These are phyloP conservation scores for Drosophila parthenogenetica DNA, from an alignment of 2,888 invertebrate genomes.

Conservation along the genomic window DNA sequence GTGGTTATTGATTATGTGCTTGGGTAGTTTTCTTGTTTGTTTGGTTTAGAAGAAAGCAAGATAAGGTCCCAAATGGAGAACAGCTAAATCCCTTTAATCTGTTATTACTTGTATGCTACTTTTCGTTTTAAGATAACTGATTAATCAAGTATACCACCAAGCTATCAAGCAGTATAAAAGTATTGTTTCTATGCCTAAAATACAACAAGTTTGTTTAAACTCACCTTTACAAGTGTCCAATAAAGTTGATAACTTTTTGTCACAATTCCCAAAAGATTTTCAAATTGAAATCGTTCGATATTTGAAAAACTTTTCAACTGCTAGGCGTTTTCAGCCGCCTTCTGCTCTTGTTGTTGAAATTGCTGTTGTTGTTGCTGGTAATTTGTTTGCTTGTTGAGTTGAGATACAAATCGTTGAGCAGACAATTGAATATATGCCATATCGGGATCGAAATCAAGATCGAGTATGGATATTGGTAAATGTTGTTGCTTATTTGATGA, in stretches of 20 bases:
- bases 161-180: too few species aligned
- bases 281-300: constrained; percentile 3
- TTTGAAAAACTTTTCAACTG: constrained; percentile 34
- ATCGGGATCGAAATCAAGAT: constrained; percentile 5
- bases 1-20: constrained; percentile 20
- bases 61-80: neutral
- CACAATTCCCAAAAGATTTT: constrained; percentile 6
- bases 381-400: constrained; percentile 35
- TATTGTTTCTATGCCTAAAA: too few species aligned
- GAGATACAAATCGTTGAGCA: constrained; percentile 35
- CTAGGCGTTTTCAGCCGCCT: constrained; percentile 43
- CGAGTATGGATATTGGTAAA: constrained; percentile 37
- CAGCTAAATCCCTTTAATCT: neutral
- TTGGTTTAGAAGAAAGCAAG: neutral
- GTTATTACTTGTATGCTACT: neutral
- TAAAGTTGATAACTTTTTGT: constrained; percentile 11
- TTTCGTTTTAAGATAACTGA: too few species aligned
- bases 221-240: constrained; percentile 43
- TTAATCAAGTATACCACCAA: neutral
- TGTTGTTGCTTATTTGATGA: constrained; percentile 17
- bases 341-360: constrained; percentile 19
- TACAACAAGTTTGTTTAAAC: too few species aligned
- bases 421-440: constrained; percentile 41
- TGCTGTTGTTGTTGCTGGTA: constrained; percentile 35
- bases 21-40: constrained; percentile 5